These are phyloP conservation scores for Syngnathus acus DNA, from an alignment of 2,797 vertebrate species.

Conservation along the genomic window DNA sequence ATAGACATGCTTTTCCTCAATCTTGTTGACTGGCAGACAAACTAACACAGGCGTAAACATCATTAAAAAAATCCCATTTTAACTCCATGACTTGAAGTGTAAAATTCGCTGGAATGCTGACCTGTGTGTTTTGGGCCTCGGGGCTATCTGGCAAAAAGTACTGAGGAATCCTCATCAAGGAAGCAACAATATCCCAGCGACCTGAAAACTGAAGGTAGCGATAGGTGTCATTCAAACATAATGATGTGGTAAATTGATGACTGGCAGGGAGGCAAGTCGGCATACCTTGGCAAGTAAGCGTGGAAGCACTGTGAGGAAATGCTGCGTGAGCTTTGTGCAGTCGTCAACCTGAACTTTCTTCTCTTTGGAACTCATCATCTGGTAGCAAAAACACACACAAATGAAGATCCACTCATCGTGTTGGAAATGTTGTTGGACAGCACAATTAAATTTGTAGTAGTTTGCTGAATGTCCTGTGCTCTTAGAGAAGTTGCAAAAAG, in stretches of 20 bases:
- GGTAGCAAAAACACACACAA: neutral
- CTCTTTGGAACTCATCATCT: conserved; percentile 78
- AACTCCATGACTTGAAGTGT: neutral
- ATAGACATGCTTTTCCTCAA: neutral
- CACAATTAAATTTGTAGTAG: neutral
- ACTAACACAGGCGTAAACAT: neutral
- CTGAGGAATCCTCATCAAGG: conserved; percentile 82
- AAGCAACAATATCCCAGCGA: conserved; percentile 67
- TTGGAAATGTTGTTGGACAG: neutral
- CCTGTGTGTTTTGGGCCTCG: conserved; percentile 62
- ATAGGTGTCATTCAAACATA: neutral
- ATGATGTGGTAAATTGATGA: neutral
- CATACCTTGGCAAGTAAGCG: conserved; percentile 80
- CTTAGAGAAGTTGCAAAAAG: no score
- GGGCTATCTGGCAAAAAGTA: conserved; percentile 74
- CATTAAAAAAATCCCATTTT: neutral
- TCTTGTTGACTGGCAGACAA: neutral
- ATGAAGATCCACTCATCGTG: no score
- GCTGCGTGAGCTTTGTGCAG: conserved; percentile 77
- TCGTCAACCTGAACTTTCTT: conserved; percentile 80
- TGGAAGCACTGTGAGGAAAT: conserved; percentile 79
- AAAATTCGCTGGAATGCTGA: conserved; percentile 33
- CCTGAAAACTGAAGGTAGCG: conserved; percentile 71
- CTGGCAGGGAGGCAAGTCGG: neutral
- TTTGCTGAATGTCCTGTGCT: no score